A percentile compares a stretch with the other conserved stretches of the same genome.
These are phyloP conservation scores for Nothobranchius furzeri DNA, from an alignment of 2,113 vertebrate species.

Conservation along the genomic window DNA sequence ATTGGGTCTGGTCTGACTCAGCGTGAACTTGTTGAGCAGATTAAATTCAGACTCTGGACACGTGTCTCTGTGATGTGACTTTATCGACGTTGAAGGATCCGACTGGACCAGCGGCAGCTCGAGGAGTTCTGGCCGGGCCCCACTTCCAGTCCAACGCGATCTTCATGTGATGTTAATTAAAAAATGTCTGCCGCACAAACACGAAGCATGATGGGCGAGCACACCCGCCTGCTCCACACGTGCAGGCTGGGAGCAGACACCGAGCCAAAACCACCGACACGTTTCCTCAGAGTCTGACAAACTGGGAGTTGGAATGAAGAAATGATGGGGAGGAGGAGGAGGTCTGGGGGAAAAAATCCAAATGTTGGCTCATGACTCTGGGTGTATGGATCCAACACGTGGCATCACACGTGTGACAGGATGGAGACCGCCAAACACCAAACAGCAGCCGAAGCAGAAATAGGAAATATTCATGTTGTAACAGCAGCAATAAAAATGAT, in stretches of 20 bases:
- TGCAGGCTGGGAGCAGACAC: slow-evolving; percentile 32
- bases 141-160: neutral
- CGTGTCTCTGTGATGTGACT: too few relatives aligned
- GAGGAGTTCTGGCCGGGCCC: neutral
- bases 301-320: neutral
- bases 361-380: slow-evolving; percentile 10
- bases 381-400: slow-evolving; percentile 36
- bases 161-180: neutral
- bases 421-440: slow-evolving; percentile 1
- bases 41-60: neutral
- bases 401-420: slow-evolving; percentile 37
- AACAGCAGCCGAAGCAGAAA: slow-evolving; percentile 13
- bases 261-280: slow-evolving; percentile 36
- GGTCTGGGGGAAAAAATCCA: slow-evolving; percentile 9
- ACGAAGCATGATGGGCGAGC: slow-evolving; percentile 29
- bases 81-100: neutral
- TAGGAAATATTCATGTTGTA: neutral
- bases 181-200: slow-evolving; percentile 1
- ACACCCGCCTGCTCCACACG: slow-evolving; percentile 27
- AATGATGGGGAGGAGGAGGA: neutral
- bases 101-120: neutral
- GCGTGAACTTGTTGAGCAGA: too few relatives aligned
- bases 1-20: too few relatives aligned
- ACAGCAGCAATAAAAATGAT: neutral
- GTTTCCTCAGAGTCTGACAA: slow-evolving; percentile 38